Conservation (phyloP, 2,113 vertebrate species). For the Pollimyrus isidori region DNA sequence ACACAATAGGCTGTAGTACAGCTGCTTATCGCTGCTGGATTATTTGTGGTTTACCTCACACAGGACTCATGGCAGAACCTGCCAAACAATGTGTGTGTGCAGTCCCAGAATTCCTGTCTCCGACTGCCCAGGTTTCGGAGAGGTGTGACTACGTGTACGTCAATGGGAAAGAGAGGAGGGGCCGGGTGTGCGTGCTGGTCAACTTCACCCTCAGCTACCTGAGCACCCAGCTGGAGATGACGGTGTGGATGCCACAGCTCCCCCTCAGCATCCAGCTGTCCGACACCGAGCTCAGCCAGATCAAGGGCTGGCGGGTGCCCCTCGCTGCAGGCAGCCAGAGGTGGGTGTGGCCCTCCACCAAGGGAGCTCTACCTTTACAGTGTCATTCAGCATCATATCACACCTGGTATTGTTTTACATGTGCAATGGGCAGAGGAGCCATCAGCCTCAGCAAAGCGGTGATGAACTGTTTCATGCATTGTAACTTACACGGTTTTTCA, state of each 20-base stretch:
- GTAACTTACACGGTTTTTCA: not conserved
- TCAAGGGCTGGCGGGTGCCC: slow-evolving; percentile 89
- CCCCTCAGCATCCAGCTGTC: slow-evolving; percentile 86
- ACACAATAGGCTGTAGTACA: not conserved
- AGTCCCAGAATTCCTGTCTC: not conserved
- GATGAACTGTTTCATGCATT: not conserved
- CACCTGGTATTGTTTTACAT: not conserved
- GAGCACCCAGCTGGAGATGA: slow-evolving; percentile 74
- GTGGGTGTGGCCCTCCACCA: slow-evolving; percentile 29
- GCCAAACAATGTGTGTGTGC: not conserved
- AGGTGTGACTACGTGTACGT: slow-evolving; percentile 87
- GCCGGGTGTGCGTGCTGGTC: slow-evolving; percentile 66
- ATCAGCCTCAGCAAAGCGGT: not conserved
- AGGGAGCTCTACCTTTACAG: not conserved
- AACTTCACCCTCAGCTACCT: slow-evolving; percentile 90
- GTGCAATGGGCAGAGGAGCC: not conserved
- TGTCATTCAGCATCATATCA: not conserved
- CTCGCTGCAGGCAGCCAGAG: slow-evolving; percentile 55
- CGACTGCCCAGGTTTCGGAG: slow-evolving; percentile 72
- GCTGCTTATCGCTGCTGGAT: not conserved
- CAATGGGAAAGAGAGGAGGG: slow-evolving; percentile 85
- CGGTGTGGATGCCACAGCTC: slow-evolving; percentile 84
- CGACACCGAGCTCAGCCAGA: slow-evolving; percentile 87
- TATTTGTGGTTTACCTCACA: not conserved
- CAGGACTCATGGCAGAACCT: not conserved